These are phyloP conservation scores for Berghia stephanieae DNA, from an alignment of 1,140 invertebrate genomes.

Conservation along the genomic window DNA sequence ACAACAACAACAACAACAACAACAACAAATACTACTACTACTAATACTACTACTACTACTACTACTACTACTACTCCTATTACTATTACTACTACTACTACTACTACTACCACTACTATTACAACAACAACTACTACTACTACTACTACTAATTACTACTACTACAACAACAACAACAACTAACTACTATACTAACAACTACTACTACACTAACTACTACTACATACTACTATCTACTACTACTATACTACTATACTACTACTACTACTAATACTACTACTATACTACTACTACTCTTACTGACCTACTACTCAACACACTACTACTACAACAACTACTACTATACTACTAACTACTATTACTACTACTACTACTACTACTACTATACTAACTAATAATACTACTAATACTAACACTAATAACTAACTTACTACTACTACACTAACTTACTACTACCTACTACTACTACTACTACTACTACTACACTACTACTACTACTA, in stretches of 20 bases:
- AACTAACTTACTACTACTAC: too few relatives aligned
- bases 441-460: too few relatives aligned
- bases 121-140: background rate
- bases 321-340: too few relatives aligned
- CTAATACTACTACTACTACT: constrained; percentile 45
- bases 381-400: too few relatives aligned
- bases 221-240: constrained; percentile 61
- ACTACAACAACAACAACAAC: constrained; percentile 37
- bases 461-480: too few relatives aligned
- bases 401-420: too few relatives aligned
- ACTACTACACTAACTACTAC: constrained; percentile 57
- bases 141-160: background rate
- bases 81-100: background rate
- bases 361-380: too few relatives aligned
- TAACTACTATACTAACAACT: constrained; percentile 63
- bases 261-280: background rate
- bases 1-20: constrained; percentile 49
- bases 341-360: too few relatives aligned
- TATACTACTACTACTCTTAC: background rate
- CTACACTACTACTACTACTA: too few relatives aligned
- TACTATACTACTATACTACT: constrained; percentile 54
- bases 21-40: constrained; percentile 63
- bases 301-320: too few relatives aligned
- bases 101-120: constrained; percentile 9
- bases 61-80: background rate